These are phyloP conservation scores for Vanessa atalanta DNA, from an alignment of 1,140 invertebrate species.

Conservation along the genomic window DNA sequence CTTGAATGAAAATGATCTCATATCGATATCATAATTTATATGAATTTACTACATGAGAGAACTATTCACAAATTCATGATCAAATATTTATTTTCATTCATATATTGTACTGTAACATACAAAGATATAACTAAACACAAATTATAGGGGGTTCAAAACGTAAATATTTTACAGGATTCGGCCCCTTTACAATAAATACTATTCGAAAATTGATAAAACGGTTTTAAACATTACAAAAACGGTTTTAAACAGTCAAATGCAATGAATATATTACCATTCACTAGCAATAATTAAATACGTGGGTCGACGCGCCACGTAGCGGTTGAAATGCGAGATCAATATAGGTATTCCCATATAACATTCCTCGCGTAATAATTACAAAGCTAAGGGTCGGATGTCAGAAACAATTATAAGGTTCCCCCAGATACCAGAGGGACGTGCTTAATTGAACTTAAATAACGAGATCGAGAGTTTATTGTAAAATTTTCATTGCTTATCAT, in stretches of 20 bases:
- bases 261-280: not conserved
- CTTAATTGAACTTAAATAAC: slow-evolving; percentile 4
- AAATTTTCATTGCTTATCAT: no score
- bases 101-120: no score
- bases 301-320: not conserved
- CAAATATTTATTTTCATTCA: no score
- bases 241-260: not conserved
- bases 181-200: no score
- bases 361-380: not conserved
- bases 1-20: no score
- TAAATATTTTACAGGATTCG: no score
- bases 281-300: not conserved
- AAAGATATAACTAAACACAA: no score
- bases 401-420: not conserved
- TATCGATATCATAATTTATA: no score
- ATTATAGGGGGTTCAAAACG: no score
- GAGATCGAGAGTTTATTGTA: not conserved
- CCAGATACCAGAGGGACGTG: not conserved
- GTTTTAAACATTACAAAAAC: not conserved
- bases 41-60: no score
- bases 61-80: no score
- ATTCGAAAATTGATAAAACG: not conserved
- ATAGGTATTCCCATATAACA: not conserved
- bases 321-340: not conserved
- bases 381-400: not conserved